Base-by-base conservation (phyloP, 1,140 invertebrate species). In the Micrasema minimum region DNA sequence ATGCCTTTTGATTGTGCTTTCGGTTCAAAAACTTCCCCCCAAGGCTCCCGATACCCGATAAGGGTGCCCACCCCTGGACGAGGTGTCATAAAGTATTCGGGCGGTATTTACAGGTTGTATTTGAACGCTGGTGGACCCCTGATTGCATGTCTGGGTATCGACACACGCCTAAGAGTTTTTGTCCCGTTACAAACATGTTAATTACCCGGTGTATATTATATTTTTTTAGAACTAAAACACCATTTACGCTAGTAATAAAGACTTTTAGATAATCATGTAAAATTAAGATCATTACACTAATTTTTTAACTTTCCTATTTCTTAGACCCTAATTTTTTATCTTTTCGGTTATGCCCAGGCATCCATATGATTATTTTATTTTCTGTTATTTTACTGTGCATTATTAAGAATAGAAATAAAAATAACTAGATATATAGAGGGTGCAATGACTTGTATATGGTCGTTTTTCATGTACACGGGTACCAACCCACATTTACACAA, bases 1-100 rank as follows among this genome's bases (percentile, higher is more conserved):
- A 75, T 72, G 73, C 73, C 70, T 75, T n/a, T 75, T 75, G 73
- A 75, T 75, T 75, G 73, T 75, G 73, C 73, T 75, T 74, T 75
- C 64, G 70, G 73, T 75, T 72, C 72, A 66, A 75, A n/a, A 75
- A 75, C 69, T 75, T 71, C 68, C 62, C 67, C 61, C 59, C 66
- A 70, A 68, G 51, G 45, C 69, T 65, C 69, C 69, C 57, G 69
- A 72, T 71, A 71, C 65, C 62, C 73, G 69, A 71, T 71, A 71
- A 74, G 64, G 72, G 68, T 18, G 38, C 38, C 69, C 73, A 55
- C 67, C 72, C 72, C 48, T 50, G 66, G 64, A 71, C 66, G 72
- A 75, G 71, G 72, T 75, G 72, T 75, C 69, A 75, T 75, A 75
- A 75, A 75, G 71, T 75, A 75, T 75, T 75, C 59, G 69, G 37